Base-by-base conservation (phyloP, 2,888 invertebrate species). In the Blastobasis adustella region DNA sequence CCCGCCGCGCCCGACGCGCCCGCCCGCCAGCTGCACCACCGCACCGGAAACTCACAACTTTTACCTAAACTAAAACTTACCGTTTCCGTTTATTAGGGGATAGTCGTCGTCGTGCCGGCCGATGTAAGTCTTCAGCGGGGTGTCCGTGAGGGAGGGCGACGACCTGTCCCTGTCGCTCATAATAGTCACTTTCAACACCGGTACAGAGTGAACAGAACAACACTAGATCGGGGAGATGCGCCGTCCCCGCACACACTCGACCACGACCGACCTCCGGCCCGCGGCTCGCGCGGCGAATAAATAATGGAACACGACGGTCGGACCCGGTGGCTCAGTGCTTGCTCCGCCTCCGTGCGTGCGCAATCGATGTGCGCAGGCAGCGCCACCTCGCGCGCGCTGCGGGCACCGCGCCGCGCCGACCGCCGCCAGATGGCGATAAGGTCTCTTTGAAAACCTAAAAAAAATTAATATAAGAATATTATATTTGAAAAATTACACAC, bases 101-200 rank as follows among this genome's bases (percentile, higher is more conserved):
- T 92, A 93, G 87, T 93, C 93, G 85, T 93, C 93, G 90, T 93
- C 93, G 82, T 95, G 94, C 82, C 94, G 93, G 85, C 93, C 93
- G 83, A 95, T 93, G 89, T 95, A 93, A 75, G 94, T 94, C 92
- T 95, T 95, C 82, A 93, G 91, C 90, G 95, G 95, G 90, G 93
- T 94, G 91, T 95, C 95, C 90, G 94, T 92, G 87, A 95, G 92
- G 91, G 94, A 94, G 87, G 95, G 95, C 90, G 94, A 95, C 89
- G 92, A 93, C 90, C 94, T 93, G 91, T 95, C 95, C 92, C 95
- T 94, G 92, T 94, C 95, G 90, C 95, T 95, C 95, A 95, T 95
- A 91, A 92, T 93, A 92, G 91, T 90, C 87, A 87, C 87, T 84
- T 80, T 72, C 58, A 75, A 83, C 79, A 79, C 73, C 75, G 70